Percentiles rank a stretch among this genome's conserved stretches.
Evolutionary conservation across 2,113 vertebrate species (phyloP).

Genomic region (Fulica atra): DNA sequence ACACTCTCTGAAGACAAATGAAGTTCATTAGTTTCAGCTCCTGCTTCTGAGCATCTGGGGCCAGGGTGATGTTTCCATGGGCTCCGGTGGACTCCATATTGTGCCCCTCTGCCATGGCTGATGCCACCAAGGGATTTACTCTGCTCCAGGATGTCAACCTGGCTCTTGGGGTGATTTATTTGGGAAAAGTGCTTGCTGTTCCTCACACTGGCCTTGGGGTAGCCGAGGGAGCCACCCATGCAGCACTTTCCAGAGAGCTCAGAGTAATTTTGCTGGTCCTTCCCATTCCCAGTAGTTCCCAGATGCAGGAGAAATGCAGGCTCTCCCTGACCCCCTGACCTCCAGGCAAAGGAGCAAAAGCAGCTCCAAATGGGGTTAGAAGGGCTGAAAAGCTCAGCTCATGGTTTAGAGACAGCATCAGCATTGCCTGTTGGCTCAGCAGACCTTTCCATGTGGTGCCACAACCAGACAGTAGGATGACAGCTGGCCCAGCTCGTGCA

Average conservation of each 20-base stretch:
- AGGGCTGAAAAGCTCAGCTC: background rate
- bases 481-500: fast-evolving
- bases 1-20: background rate
- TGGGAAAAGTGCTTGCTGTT: background rate
- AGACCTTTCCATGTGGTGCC: background rate
- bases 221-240: background rate
- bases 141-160: fast-evolving
- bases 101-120: background rate
- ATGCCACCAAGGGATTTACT: background rate
- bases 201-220: fast-evolving
- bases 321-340: background rate
- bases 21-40: conserved; percentile 10
- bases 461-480: fast-evolving
- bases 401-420: background rate
- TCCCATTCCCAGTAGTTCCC: background rate
- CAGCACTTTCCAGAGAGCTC: background rate
- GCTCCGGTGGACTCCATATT: fast-evolving
- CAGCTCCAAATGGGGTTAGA: background rate
- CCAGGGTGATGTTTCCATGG: background rate
- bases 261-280: background rate
- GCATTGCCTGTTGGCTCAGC: fast-evolving
- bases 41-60: background rate
- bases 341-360: background rate
- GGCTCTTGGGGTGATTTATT: background rate
- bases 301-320: background rate